Evolutionary conservation across 2,113 vertebrate species (phyloP).

Genomic region (Myrmecobius fasciatus): DNA sequence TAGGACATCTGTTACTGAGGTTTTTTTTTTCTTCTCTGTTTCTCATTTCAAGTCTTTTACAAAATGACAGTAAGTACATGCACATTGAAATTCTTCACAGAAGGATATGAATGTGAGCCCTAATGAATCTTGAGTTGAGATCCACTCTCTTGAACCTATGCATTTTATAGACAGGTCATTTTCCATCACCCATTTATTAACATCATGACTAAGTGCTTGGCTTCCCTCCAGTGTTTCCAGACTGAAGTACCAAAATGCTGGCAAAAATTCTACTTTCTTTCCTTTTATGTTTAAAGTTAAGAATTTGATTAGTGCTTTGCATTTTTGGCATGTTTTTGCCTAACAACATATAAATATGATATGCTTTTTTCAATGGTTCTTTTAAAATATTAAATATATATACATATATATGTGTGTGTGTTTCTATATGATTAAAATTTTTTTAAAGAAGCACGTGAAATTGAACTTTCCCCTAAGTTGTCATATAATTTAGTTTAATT

Average conservation of each 20-base stretch:
- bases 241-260: constrained; percentile 24
- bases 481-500: not conserved
- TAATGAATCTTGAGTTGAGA: constrained; percentile 10
- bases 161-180: constrained; percentile 23
- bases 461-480: not conserved
- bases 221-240: constrained; percentile 11
- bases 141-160: constrained; percentile 19
- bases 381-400: not conserved
- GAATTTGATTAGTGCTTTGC: constrained; percentile 7
- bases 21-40: not conserved
- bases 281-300: constrained; percentile 5
- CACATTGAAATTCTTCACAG: constrained; percentile 14
- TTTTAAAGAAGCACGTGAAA: not conserved
- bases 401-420: not conserved
- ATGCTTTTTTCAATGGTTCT: not conserved
- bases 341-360: not conserved
- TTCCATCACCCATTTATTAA: constrained; percentile 4
- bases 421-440: not conserved
- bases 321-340: constrained; percentile 16
- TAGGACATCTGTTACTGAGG: not conserved
- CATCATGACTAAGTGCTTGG: not conserved
- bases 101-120: constrained; percentile 14
- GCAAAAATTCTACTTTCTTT: not conserved
- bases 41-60: not conserved
- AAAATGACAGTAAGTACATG: not conserved